These are phyloP conservation scores for Polylopha cassiicola DNA, from an alignment of 2,888 invertebrate genomes.

Conservation along the genomic window DNA sequence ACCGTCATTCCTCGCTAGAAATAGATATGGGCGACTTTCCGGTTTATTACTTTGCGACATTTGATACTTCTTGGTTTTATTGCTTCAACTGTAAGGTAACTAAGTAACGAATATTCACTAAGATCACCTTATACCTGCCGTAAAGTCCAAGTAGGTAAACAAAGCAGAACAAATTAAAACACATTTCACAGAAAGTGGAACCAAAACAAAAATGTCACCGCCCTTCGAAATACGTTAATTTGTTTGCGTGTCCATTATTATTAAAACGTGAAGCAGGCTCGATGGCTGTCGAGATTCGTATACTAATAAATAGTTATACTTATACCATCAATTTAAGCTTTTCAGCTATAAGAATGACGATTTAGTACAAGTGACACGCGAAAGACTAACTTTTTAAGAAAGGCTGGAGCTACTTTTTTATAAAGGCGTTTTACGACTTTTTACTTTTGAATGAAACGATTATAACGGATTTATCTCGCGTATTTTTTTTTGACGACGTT, in stretches of 20 bases:
- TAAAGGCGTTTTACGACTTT: not conserved
- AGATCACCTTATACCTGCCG: too few species aligned
- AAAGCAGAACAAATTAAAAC: too few species aligned
- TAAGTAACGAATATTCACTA: too few species aligned
- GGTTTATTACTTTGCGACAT: too few species aligned
- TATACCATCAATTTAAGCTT: conserved; percentile 37
- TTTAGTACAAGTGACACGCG: conserved; percentile 6
- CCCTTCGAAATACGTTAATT: conserved; percentile 31
- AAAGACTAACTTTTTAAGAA: not conserved
- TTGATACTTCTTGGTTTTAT: too few species aligned
- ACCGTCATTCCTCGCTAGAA: too few species aligned
- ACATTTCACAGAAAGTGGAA: too few species aligned
- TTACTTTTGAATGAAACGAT: conserved; percentile 1
- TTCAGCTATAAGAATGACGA: conserved; percentile 19
- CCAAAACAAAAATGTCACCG: conserved; percentile 23
- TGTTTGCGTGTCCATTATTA: conserved; percentile 48
- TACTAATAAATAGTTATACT: conserved; percentile 37
- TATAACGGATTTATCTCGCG: too few species aligned
- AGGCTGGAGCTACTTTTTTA: not conserved
- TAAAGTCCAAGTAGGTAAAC: too few species aligned
- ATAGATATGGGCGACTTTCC: too few species aligned
- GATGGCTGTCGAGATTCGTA: conserved; percentile 36
- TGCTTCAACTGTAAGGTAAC: too few species aligned
- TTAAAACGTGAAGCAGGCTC: conserved; percentile 35
- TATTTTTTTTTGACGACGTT: too few species aligned